These are phyloP conservation scores for Andinoacara biseriatus DNA, from an alignment of 2,113 vertebrate genomes.

Conservation along the genomic window DNA sequence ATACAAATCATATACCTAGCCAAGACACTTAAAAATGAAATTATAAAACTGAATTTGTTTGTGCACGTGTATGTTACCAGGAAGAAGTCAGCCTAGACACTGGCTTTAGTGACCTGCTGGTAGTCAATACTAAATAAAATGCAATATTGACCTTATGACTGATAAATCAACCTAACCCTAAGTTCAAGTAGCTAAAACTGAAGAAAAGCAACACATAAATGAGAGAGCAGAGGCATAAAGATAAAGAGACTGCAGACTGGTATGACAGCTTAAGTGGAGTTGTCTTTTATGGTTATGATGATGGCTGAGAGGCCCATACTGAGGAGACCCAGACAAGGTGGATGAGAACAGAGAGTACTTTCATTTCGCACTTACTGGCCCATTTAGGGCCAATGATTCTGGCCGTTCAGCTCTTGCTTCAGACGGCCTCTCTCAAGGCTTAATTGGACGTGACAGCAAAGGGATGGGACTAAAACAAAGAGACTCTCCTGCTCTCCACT, in stretches of 20 bases:
- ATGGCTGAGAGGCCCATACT: constrained; percentile 33
- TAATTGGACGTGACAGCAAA: constrained; percentile 66
- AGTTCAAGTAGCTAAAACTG: background rate
- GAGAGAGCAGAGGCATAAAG: background rate
- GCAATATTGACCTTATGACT: background rate
- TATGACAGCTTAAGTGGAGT: constrained; percentile 57
- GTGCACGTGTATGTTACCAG: background rate
- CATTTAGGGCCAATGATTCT: constrained; percentile 76
- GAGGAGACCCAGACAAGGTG: constrained; percentile 44
- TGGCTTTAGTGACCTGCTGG: background rate
- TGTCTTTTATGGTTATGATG: constrained; percentile 66
- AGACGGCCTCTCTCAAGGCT: constrained; percentile 48
- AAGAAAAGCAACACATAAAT: background rate
- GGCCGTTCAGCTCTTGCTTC: constrained; percentile 58
- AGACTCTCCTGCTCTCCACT: constrained; percentile 34
- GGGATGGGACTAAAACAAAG: constrained; percentile 53
- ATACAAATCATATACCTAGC: constrained; percentile 8
- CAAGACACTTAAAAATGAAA: background rate
- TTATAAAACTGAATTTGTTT: background rate
- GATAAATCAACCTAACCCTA: constrained; percentile 5
- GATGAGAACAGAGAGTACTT: constrained; percentile 56
- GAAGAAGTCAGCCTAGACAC: background rate
- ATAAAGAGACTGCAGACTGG: constrained; percentile 45
- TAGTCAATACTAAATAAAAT: constrained; percentile 20
- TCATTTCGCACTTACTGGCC: constrained; percentile 72